These are phyloP conservation scores for Prionace glauca DNA, from an alignment of 2,797 vertebrate genomes.

Conservation along the genomic window DNA sequence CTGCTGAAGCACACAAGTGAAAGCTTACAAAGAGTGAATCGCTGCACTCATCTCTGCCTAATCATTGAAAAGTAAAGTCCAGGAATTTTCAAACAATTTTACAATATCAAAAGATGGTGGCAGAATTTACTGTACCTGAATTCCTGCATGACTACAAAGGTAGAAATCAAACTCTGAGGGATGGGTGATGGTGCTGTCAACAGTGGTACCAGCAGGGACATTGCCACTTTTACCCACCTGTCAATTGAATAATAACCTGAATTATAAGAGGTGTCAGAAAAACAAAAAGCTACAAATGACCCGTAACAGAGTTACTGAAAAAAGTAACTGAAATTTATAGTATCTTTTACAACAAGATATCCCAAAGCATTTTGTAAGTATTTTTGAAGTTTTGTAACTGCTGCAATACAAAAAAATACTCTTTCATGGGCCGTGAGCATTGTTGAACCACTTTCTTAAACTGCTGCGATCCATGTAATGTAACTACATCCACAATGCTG, in stretches of 20 bases:
- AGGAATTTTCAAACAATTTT: neutral
- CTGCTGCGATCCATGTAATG: no score
- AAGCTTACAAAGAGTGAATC: neutral
- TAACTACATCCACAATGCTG: no score
- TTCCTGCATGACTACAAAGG: conserved; percentile 98
- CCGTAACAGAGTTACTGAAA: neutral
- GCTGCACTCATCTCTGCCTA: neutral
- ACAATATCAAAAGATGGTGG: neutral
- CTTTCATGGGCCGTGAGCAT: no score
- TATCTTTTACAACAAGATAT: neutral
- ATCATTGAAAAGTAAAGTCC: neutral
- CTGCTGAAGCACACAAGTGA: neutral
- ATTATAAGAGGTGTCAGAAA: neutral
- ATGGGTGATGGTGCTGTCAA: conserved; percentile 97
- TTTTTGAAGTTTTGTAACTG: neutral
- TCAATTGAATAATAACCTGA: conserved; percentile 17
- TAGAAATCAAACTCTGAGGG: conserved; percentile 99
- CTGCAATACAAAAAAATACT: neutral
- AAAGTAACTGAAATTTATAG: neutral
- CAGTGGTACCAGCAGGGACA: conserved; percentile 93
- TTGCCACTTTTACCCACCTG: conserved; percentile 98
- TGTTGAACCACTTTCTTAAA: no score
- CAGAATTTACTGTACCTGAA: conserved; percentile 69
- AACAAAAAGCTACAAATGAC: neutral
- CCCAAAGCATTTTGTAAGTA: neutral